Evolutionary conservation across 2,113 vertebrate species (phyloP).

Genomic region (Microtus richardsoni): DNA sequence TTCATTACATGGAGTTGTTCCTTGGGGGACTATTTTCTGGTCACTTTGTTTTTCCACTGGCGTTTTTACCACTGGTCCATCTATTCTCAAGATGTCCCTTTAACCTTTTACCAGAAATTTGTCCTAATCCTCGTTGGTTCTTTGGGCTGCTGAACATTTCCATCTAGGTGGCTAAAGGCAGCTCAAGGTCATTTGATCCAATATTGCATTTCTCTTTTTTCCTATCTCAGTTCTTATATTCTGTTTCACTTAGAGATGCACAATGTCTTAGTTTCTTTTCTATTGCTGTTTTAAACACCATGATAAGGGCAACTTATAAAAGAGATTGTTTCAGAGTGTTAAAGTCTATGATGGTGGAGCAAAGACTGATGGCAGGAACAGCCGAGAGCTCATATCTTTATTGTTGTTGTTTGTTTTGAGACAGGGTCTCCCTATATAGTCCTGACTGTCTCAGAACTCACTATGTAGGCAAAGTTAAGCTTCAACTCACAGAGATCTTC

Average conservation of each 20-base stretch:
- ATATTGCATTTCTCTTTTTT: background rate
- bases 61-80: background rate
- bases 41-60: constrained; percentile 12
- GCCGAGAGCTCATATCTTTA: background rate
- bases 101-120: constrained; percentile 4
- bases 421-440: background rate
- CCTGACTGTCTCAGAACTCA: background rate
- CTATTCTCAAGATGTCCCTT: background rate
- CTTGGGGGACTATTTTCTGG: background rate
- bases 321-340: background rate
- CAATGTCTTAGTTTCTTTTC: background rate
- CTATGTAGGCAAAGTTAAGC: background rate
- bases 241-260: background rate
- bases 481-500: background rate
- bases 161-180: background rate
- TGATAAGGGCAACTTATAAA: background rate
- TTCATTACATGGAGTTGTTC: constrained; percentile 34
- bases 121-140: background rate
- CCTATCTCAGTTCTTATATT: background rate
- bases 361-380: background rate
- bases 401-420: background rate
- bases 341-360: background rate
- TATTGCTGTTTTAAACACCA: background rate
- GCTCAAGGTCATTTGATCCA: constrained; percentile 4
- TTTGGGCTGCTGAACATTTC: background rate